Percentiles rank a stretch among this genome's conserved stretches.
phyloP scores from a whole-genome alignment of 1,140 invertebrate species.

The Penaeus vannamei region DNA sequence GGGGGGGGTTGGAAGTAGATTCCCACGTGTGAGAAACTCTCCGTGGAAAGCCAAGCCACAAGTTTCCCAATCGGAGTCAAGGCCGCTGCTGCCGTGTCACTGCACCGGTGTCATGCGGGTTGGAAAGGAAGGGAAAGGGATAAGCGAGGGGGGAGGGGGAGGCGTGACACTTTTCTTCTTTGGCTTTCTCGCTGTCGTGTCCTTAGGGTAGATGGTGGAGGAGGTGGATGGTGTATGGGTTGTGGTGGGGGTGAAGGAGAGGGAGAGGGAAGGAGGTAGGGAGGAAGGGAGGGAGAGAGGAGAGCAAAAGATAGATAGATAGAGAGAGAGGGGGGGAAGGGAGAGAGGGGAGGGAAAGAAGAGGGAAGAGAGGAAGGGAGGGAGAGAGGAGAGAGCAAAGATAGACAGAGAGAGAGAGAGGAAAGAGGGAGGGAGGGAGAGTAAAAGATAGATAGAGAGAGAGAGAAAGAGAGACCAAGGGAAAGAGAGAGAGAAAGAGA shows the following conservation, averaged over 20 bases:
- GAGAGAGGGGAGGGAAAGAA: not conserved
- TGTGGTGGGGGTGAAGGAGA: not conserved
- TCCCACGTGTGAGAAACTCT: no score
- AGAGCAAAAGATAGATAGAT: not conserved
- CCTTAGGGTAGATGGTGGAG: not conserved
- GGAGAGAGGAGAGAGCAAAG: not conserved
- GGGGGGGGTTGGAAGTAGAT: no score
- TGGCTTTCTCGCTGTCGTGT: not conserved
- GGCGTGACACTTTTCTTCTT: not conserved
- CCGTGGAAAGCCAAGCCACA: no score
- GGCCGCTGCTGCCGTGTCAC: no score
- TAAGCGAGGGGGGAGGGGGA: not conserved
- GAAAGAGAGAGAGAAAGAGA: not conserved
- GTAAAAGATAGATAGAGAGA: constrained; percentile 13
- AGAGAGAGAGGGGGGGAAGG: not conserved
- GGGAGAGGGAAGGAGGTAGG: not conserved
- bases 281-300: constrained; percentile 20
- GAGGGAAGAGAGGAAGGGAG: no score
- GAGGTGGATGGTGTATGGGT: not conserved
- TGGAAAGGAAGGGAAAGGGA: not conserved
- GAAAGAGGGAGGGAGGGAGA: constrained; percentile 3
- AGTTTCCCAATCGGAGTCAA: no score
- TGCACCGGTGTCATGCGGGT: no score
- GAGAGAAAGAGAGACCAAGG: constrained; percentile 27
- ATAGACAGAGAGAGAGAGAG: no score